Conservation (phyloP, 2,888 invertebrate species). For the Cheilosia variabilis region DNA sequence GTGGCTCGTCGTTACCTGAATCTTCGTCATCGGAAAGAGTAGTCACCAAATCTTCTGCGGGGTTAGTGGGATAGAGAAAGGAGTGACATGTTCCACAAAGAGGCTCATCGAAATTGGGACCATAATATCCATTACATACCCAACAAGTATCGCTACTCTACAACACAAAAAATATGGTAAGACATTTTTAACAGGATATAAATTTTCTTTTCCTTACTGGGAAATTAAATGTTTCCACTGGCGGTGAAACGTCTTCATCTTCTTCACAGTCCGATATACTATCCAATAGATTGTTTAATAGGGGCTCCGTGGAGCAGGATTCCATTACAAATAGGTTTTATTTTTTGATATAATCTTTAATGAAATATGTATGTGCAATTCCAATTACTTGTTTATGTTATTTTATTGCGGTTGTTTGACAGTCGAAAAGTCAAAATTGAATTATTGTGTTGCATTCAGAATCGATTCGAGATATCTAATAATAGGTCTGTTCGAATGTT, state of each 20-base stretch:
- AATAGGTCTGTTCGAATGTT: too few species aligned
- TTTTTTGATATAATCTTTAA: constrained; percentile 2
- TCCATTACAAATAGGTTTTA: constrained; percentile 38
- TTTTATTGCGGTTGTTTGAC: constrained; percentile 33
- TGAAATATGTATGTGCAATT: constrained; percentile 19
- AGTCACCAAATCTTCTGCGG: constrained; percentile 81
- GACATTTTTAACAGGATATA: background rate
- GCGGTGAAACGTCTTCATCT: constrained; percentile 52
- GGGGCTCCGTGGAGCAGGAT: constrained; percentile 52
- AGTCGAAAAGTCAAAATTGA: background rate
- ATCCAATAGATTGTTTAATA: constrained; percentile 53
- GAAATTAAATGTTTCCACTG: constrained; percentile 76
- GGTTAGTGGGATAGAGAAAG: constrained; percentile 92
- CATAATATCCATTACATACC: constrained; percentile 96
- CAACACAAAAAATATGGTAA: constrained; percentile 7
- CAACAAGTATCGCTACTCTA: constrained; percentile 86
- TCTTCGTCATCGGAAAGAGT: constrained; percentile 93
- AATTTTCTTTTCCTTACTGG: constrained; percentile 70
- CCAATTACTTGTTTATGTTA: constrained; percentile 57
- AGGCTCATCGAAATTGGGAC: constrained; percentile 95
- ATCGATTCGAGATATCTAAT: background rate
- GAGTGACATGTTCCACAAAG: constrained; percentile 96
- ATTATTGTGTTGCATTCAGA: constrained; percentile 16
- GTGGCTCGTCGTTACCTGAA: constrained; percentile 97
- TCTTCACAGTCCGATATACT: constrained; percentile 77